phyloP scores from a whole-genome alignment of 2,797 vertebrate species.

The Brachyrhaphis roseni region DNA sequence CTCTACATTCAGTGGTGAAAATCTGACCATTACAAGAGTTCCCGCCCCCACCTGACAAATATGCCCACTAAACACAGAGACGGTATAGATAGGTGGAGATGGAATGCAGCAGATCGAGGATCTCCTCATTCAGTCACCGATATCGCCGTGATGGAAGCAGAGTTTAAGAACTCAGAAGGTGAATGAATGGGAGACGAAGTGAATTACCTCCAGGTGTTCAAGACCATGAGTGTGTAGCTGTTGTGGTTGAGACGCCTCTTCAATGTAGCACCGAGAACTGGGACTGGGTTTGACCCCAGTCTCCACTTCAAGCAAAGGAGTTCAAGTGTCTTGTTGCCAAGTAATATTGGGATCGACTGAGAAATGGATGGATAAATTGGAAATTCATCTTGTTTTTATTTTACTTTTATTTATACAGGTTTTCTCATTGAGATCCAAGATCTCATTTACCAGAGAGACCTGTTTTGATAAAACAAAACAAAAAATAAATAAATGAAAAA shows the following conservation, averaged over 20 bases:
- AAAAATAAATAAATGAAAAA: too few species aligned
- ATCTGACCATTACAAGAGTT: too few species aligned
- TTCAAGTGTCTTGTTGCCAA: neutral
- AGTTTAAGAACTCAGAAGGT: neutral
- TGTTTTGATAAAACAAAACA: too few species aligned
- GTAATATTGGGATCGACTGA: neutral
- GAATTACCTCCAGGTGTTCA: neutral
- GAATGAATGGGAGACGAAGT: neutral
- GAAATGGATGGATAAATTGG: neutral
- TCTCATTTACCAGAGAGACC: too few species aligned
- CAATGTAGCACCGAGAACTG: neutral
- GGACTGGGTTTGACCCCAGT: neutral
- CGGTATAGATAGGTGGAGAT: too few species aligned
- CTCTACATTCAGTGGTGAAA: too few species aligned
- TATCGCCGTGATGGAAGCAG: neutral
- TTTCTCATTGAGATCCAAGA: too few species aligned
- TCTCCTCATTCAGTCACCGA: neutral
- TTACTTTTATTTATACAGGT: too few species aligned
- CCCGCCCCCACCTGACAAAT: too few species aligned
- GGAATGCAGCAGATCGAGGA: neutral
- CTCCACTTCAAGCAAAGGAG: neutral
- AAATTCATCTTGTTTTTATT: neutral
- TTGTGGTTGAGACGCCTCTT: neutral
- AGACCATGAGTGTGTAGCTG: neutral
- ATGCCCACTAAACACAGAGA: too few species aligned